Evolutionary conservation across 2,888 invertebrate genomes (phyloP), one percentile per base, ranked within the genome.

Genomic region (Griposia aprilina): DNA sequence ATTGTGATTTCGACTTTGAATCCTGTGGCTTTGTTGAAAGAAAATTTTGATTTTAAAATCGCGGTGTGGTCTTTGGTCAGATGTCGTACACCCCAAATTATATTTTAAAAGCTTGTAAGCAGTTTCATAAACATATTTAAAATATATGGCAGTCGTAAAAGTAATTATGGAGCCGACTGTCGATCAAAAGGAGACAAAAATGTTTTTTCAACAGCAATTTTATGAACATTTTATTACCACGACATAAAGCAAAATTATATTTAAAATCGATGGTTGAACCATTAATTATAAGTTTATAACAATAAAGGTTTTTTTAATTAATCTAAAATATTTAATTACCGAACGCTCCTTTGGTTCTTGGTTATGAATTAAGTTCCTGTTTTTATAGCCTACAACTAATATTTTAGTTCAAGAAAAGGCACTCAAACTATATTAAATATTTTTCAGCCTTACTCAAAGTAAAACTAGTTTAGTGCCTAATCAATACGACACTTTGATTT

Each of bases 91-190:
- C 5, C 13, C 20, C 17, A 69, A 62, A 76, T 57, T 20, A 48
- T 48, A n/a, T 17, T 62, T 52, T 30, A 62, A 36, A 67, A 73
- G 65, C 84, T 30, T 76, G 77, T 71, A 63, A 74, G 55, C 59
- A 67, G 30, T 66, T 73, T 71, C 65, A 74, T 78, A 75, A 77
- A 60, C 74, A 75, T 76, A 80, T 82, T 80, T 73, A 68, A 87
- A 89, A 84, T n/a, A 82, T 87, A 89, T 87, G 57, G 74, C 73
- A 30, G 72, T 73, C 79, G 74, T 88, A 88, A 87, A 89, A 84
- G 62, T 79, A 85, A 84, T 85, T 83, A 80, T 65, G 66, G 65
- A 73, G 74, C 81, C 81, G 80, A 77, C 66, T 77, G 81, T 59
- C 66, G 66, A 75, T 75, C 78, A 67, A 71, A 84, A 76, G 69